phyloP scores from a whole-genome alignment of 2,113 vertebrate genomes.

The Pachycephala philippinensis region DNA sequence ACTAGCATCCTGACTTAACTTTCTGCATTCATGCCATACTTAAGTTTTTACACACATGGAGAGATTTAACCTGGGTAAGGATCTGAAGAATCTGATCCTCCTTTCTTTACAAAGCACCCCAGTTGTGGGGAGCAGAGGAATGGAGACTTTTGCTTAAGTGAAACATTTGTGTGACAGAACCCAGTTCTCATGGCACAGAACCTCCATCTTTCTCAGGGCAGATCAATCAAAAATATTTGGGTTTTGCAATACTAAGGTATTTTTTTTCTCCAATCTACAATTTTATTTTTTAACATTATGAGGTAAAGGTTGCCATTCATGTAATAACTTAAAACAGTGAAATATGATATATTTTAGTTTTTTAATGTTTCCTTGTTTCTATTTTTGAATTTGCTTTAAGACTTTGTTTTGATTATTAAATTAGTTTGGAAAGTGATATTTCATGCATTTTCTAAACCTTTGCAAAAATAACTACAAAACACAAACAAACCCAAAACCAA shows the following conservation, averaged over 20 bases:
- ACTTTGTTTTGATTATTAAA: neutral
- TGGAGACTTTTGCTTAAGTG: neutral
- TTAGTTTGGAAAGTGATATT: neutral
- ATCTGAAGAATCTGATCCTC: neutral
- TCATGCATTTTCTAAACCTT: neutral
- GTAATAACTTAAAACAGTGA: neutral
- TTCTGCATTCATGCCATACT: neutral
- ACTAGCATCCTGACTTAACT: neutral
- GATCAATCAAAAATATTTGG: neutral
- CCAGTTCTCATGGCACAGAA: neutral
- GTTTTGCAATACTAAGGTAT: neutral
- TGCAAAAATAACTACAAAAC: neutral
- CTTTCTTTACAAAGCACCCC: neutral
- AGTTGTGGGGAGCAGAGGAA: neutral
- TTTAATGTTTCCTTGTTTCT: neutral
- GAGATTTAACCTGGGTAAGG: neutral
- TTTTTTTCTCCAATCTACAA: neutral
- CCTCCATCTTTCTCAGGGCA: neutral
- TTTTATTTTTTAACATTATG: neutral
- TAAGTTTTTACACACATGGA: neutral
- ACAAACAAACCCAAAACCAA: neutral
- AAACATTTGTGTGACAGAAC: neutral
- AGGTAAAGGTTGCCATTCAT: neutral
- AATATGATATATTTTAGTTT: neutral
- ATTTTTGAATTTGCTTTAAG: neutral